A percentile compares a stretch with the other conserved stretches of the same genome.
phyloP scores from a whole-genome alignment of 2,113 vertebrate species.

The Ascaphus truei region DNA sequence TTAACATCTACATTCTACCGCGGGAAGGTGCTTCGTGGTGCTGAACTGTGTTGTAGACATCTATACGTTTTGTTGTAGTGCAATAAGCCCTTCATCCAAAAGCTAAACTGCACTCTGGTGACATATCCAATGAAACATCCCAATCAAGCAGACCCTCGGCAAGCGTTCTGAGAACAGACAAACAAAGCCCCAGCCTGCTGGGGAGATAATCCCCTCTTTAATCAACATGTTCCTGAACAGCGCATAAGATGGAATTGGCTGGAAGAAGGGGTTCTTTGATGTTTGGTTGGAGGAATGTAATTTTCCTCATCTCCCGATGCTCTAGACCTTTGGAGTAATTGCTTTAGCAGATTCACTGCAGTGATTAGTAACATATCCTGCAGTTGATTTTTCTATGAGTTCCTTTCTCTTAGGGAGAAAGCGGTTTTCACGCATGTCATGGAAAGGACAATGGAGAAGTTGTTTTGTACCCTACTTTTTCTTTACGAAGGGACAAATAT shows the following conservation, averaged over 20 bases:
- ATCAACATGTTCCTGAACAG: slow-evolving; percentile 51
- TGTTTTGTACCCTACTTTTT: too few relatives aligned
- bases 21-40: too few relatives aligned
- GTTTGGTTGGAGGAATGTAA: slow-evolving; percentile 50
- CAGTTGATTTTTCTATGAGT: slow-evolving; percentile 30
- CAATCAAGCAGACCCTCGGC: slow-evolving; percentile 21
- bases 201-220: slow-evolving; percentile 67
- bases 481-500: too few relatives aligned
- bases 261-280: slow-evolving; percentile 55
- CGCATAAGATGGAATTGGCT: slow-evolving; percentile 45
- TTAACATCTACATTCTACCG: too few relatives aligned
- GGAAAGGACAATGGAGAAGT: too few relatives aligned
- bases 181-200: slow-evolving; percentile 44
- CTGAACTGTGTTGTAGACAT: too few relatives aligned
- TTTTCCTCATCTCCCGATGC: slow-evolving; percentile 41
- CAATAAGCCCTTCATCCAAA: too few relatives aligned
- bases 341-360: slow-evolving; percentile 44
- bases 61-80: too few relatives aligned
- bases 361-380: slow-evolving; percentile 47
- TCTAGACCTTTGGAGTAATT: slow-evolving; percentile 38
- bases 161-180: slow-evolving; percentile 39
- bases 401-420: neutral
- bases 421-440: too few relatives aligned
- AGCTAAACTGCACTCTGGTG: neutral
- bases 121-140: slow-evolving; percentile 13